Evolutionary conservation across 2,113 vertebrate species (phyloP), one percentile per base, ranked within the genome.

Genomic region (Ceratotherium simum): DNA sequence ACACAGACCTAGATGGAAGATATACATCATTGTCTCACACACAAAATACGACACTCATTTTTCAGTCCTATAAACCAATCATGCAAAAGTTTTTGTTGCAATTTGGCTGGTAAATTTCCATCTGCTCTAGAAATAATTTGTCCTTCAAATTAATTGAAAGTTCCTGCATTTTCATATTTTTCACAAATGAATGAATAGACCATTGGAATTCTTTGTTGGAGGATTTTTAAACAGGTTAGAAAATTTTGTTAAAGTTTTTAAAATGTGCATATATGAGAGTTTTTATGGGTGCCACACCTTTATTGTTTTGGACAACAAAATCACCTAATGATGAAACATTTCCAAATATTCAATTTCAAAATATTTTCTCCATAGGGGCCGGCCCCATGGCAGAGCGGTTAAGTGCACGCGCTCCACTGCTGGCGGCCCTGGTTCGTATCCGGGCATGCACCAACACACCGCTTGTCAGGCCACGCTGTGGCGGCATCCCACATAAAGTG

Each of bases 221-320:
- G 83, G 31, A 75, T 23, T 82, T 85, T 96, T 78, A 76, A 60
- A 79, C 16, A 60, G n/a, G 0, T 62, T 85, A 56, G 58, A 81
- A 97, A 69, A 46, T 46, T 82, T 80, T 82, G 23, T 75, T 36
- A 27, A 73, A 29, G 3, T 3, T 46, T 65, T 76, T 56, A 6
- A 84, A 86, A 89, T 48, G 33, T 48, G 20, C 42, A 76, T 54
- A 29, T 36, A 67, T 62, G 9, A 67, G 64, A 69, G 5, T 88
- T 93, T 92, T 85, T 65, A 76, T 72, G 36, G 36, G 14, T 56
- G 11, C 31, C 36, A 48, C 36, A 51, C 13, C 86, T 94, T 84
- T 73, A 75, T 93, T 85, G 46, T 82, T 91, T 91, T 70, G 13
- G 58, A 82, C 51, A 87, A 92, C 60, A 96, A 95, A 96, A 81